Base-by-base conservation (phyloP, 2,888 invertebrate genomes). In the Drosophila engyochracea region DNA sequence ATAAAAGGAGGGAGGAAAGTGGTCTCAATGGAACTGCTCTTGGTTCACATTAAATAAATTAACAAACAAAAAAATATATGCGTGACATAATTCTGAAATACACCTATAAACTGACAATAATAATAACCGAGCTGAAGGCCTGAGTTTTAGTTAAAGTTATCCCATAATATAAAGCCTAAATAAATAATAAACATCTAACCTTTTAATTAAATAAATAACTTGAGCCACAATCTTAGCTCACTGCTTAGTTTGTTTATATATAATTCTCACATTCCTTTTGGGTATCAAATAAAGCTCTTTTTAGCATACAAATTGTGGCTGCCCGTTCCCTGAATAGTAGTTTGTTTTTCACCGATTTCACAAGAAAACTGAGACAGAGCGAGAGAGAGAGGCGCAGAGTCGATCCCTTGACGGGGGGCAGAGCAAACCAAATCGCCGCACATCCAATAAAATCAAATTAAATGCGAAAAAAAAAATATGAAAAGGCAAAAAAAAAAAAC, bases 401-500 rank as follows among this genome's bases (percentile, higher is more conserved):
- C 22, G 31, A 37, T 41, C 61, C 53, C 37, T 44, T 49, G 49
- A 47, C 39, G 54, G 62, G n/a, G 39, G 33, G 14, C n/a, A n/a
- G 12, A 47, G 22, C 25, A 16, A 9, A 25, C 39, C 61, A 55
- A 76, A 76, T 53, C 49, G 70, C 35, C 70, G 64, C 61, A 61
- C 61, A 61, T 65, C 83, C 74, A 86, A 84, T 82, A 86, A 84
- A 84, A 84, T 86, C 83, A 86, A 84, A 84, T 84, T 78, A 84
- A 84, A 84, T 86, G 87, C 78, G 80, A 83, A 82, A 83, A 83
- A 82, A 28, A 6, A 22, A 9, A 28, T 31, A 53, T 22, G 19
- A 39, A 39, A 28, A 37, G 16, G 3, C 25, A 55, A 28, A 55
- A 79, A 25, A 25, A 25, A 63, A 63, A 59, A 64, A 59, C 60